These are phyloP conservation scores for Heterodera schachtii DNA, from an alignment of 1,140 invertebrate species.

Conservation along the genomic window DNA sequence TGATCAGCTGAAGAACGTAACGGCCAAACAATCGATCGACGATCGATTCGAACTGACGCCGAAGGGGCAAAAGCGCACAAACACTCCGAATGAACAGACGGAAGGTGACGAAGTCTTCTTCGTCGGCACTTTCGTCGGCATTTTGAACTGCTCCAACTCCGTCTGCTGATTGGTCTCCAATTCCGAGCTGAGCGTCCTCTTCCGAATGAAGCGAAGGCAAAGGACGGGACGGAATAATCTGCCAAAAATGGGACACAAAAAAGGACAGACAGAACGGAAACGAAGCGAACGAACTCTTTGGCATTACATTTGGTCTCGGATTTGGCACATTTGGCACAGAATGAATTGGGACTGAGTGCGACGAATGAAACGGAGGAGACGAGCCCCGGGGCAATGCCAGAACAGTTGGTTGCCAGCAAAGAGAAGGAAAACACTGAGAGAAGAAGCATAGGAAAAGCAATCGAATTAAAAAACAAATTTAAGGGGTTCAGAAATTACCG, in stretches of 20 bases:
- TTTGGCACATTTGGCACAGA: constrained; percentile 1
- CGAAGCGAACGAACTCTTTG: neutral
- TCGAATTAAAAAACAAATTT: neutral
- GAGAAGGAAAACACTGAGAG: neutral
- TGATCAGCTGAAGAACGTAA: constrained; percentile 2
- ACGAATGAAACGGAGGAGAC: neutral
- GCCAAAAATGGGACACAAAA: neutral
- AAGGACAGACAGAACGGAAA: neutral
- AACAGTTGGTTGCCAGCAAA: constrained; percentile 12
- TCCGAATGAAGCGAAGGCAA: constrained; percentile 1
- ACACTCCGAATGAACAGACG: neutral
- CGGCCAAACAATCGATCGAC: neutral
- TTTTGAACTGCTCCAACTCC: neutral
- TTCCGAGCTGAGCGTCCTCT: neutral
- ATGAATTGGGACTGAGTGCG: neutral
- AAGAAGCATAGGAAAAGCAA: neutral
- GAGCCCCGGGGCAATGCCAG: neutral
- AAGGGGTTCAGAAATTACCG: neutral
- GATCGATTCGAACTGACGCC: neutral
- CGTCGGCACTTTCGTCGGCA: neutral
- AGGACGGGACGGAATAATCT: neutral
- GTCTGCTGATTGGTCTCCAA: neutral
- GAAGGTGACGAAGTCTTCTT: neutral
- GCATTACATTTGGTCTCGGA: constrained; percentile 5
- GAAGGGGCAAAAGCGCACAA: neutral